Conservation (phyloP, 2,113 vertebrate genomes). For the Dinomys branickii region DNA sequence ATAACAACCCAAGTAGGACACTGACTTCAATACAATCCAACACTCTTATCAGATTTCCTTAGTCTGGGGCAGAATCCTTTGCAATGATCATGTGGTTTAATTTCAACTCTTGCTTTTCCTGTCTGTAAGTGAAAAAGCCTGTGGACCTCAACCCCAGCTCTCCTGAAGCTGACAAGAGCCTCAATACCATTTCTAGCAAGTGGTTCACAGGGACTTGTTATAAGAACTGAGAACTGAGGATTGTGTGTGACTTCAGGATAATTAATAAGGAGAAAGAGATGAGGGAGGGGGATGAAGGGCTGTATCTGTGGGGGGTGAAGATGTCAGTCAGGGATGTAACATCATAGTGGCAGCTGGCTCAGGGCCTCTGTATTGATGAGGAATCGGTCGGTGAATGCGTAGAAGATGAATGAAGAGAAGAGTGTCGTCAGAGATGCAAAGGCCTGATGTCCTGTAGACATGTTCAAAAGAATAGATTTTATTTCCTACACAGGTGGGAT, state of each 20-base stretch:
- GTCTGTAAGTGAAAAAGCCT: not conserved
- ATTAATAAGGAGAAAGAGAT: not conserved
- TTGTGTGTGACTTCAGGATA: not conserved
- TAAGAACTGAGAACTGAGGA: not conserved
- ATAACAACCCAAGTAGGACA: not conserved
- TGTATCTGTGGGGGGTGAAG: not conserved
- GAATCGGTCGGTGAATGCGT: not conserved
- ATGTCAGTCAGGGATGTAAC: not conserved
- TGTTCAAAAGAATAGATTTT: not conserved
- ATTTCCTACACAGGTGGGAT: not conserved
- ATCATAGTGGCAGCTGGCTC: not conserved
- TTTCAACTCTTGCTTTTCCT: not conserved
- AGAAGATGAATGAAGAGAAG: no score
- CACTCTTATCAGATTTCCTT: not conserved
- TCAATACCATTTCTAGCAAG: not conserved
- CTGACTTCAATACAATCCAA: not conserved
- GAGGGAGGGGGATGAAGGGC: not conserved
- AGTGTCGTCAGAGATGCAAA: not conserved
- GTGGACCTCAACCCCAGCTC: not conserved
- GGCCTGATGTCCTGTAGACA: not conserved
- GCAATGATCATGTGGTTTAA: accelerated
- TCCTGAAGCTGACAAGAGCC: not conserved
- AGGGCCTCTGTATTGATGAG: not conserved
- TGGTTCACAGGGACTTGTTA: not conserved
- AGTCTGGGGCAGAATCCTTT: not conserved